Base-by-base conservation (phyloP, 2,888 invertebrate species). In the Ennomos erosarius region DNA sequence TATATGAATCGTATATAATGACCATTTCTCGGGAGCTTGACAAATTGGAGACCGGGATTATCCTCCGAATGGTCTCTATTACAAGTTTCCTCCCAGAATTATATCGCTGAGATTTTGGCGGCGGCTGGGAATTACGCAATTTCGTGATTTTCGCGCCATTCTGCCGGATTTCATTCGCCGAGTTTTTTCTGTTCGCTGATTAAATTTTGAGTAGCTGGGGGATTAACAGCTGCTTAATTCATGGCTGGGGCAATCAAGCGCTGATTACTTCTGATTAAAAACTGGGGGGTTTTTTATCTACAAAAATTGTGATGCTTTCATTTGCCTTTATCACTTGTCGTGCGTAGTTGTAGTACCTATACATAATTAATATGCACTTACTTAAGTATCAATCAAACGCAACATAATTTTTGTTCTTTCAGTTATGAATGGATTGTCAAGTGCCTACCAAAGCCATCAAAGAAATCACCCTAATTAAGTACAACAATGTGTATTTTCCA, bases 11-110 rank as follows among this genome's bases (percentile, higher is more conserved):
- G 59, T 67, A 69, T 62, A 67, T 73, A 62, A 68, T 58, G 69
- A 64, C 71, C 69, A 64, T 72, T 67, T 55, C 61, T 48, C 64
- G 67, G 67, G 70, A 78, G 79, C 81, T 77, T 83, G 85, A 88
- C 83, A 87, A 88, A 88, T 88, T 82, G 85, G 75, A 74, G 73
- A 71, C 68, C 68, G 63, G 81, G 86, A 86, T 87, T 83, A 87
- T 83, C 82, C 82, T 65, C 62, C 59, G 67, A 74, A 72, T 71
- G 74, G 65, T 69, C 70, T 76, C 66, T 73, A 79, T 77, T 79
- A 77, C 75, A 70, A 71, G 68, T 69, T 71, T 61, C 68, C 60
- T 44, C 54, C 54, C 53, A 67, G 64, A 68, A 71, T 71, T 70
- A 73, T 61, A 64, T 65, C 13, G 59, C 52, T 52, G 71, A 68